A percentile compares a stretch with the other conserved stretches of the same genome.
phyloP scores from a whole-genome alignment of 2,797 vertebrate species.

The Anolis apletophallus region DNA sequence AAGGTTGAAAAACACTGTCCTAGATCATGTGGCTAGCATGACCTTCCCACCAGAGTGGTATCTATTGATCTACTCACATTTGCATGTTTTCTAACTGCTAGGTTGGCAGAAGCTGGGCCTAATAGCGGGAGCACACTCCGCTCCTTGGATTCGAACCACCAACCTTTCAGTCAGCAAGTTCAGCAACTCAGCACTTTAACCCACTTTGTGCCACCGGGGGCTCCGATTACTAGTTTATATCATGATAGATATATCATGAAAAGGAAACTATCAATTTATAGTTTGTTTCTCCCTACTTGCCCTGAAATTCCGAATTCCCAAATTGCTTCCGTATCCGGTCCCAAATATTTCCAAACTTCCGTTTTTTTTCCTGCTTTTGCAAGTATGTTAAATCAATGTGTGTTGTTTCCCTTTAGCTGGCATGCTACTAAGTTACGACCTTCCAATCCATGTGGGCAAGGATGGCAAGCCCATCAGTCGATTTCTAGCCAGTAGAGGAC shows the following conservation, averaged over 20 bases:
- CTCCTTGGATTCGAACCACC: too few species aligned
- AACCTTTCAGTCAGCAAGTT: too few species aligned
- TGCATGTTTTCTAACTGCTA: too few species aligned
- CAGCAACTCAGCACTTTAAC: too few species aligned
- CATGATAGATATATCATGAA: not conserved
- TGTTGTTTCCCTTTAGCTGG: slow-evolving; percentile 80
- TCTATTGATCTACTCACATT: too few species aligned
- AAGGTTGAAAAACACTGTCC: too few species aligned
- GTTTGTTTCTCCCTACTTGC: not conserved
- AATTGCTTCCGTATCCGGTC: not conserved
- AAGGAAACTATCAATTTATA: not conserved
- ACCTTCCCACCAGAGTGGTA: too few species aligned
- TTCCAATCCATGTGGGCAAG: slow-evolving; percentile 88
- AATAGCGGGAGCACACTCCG: too few species aligned
- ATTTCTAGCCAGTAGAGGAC: slow-evolving; percentile 87
- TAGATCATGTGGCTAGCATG: too few species aligned
- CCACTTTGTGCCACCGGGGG: too few species aligned
- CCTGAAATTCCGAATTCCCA: not conserved
- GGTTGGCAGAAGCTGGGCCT: too few species aligned
- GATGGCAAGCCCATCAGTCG: slow-evolving; percentile 88
- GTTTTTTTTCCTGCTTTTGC: not conserved
- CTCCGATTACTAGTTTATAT: too few species aligned
- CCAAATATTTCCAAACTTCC: not conserved
- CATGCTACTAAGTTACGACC: slow-evolving; percentile 89
- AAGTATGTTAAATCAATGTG: not conserved